Evolutionary conservation across 2,113 vertebrate genomes (phyloP).

Genomic region (Aix galericulata): DNA sequence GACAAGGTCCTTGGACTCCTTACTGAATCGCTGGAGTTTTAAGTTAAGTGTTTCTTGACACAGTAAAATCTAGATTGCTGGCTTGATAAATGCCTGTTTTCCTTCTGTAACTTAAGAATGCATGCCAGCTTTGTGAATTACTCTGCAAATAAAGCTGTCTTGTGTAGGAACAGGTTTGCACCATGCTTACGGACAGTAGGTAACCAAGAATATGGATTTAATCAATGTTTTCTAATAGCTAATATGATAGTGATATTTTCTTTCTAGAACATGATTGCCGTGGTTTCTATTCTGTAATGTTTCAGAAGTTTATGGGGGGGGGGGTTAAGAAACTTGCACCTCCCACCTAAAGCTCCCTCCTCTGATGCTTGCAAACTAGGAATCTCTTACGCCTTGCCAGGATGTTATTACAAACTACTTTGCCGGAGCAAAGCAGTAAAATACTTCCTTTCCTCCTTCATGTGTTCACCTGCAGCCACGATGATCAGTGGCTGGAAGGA

Average conservation of each 20-base stretch:
- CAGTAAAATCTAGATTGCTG: neutral
- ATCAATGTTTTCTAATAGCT: neutral
- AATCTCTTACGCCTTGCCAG: neutral
- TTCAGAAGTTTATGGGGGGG: neutral
- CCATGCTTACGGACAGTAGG: neutral
- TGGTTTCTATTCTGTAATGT: neutral
- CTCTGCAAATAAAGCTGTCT: neutral
- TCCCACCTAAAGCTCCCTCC: fast-evolving
- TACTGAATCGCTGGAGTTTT: neutral
- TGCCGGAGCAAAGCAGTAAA: neutral
- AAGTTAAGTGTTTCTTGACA: neutral
- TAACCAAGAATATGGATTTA: neutral
- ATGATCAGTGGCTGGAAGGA: neutral
- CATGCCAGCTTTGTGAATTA: neutral
- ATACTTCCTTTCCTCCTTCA: neutral
- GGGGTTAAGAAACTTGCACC: neutral
- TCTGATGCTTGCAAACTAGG: neutral
- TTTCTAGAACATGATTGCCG: neutral
- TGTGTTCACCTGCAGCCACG: neutral
- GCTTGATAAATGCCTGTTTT: neutral
- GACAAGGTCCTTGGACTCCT: neutral
- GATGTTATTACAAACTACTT: neutral
- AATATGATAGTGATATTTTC: neutral
- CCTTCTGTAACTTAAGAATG: neutral
- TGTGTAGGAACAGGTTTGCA: neutral